phyloP scores from a whole-genome alignment of 92 coral and sea anemone species.

The Zoanthus solanderi region DNA sequence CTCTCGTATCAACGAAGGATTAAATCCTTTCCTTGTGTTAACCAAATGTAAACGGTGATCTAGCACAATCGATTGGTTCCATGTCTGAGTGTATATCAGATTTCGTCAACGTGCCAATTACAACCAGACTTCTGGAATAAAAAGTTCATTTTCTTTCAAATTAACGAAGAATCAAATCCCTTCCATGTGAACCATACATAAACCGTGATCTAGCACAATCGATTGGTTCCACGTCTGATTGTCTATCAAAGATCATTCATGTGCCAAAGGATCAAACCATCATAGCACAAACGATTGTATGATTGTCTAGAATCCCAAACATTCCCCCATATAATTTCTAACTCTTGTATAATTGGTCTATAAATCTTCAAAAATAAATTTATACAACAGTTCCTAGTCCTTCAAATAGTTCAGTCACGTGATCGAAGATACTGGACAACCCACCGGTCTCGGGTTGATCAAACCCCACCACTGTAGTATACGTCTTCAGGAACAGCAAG shows the following conservation, averaged over 20 bases:
- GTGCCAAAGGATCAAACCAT: not conserved
- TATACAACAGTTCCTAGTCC: conserved; percentile 89
- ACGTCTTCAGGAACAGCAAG: conserved; percentile 77
- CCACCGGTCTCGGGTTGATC: conserved; percentile 70
- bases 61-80: not conserved
- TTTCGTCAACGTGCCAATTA: not conserved
- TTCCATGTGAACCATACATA: too few species aligned
- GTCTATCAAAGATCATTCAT: not conserved
- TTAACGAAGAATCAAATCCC: too few species aligned
- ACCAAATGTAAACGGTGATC: not conserved
- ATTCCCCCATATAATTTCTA: not conserved
- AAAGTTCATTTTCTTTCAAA: not conserved
- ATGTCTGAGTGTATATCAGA: not conserved
- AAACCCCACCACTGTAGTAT: conserved; percentile 77
- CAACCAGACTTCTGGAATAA: not conserved
- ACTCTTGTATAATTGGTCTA: not conserved
- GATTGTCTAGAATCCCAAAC: not conserved
- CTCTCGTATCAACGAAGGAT: too few species aligned
- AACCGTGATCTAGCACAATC: not conserved
- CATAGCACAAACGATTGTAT: not conserved
- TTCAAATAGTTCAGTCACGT: conserved; percentile 88
- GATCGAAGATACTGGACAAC: conserved; percentile 85
- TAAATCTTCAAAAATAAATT: not conserved
- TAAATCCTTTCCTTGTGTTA: too few species aligned
- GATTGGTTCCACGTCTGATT: not conserved